A percentile compares a stretch with the other conserved stretches of the same genome.
phyloP scores from a whole-genome alignment of 2,113 vertebrate species.

The Hepsetus odoe region DNA sequence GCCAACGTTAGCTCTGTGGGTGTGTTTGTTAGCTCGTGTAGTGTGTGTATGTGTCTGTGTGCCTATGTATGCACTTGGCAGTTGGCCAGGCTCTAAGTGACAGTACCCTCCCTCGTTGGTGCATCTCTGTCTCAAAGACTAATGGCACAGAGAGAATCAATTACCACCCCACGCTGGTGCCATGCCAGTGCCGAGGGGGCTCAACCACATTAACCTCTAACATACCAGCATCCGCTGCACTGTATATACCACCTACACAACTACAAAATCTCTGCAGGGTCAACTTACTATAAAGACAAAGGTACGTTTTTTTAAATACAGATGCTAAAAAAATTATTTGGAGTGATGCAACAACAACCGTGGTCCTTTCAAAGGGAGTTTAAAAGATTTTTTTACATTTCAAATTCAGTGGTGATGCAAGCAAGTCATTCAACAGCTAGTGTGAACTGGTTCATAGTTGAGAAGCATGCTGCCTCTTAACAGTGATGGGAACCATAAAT shows the following conservation, averaged over 20 bases:
- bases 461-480: too few species aligned
- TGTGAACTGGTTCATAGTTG: too few species aligned
- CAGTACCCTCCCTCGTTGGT: slow-evolving; percentile 90
- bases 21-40: slow-evolving; percentile 51
- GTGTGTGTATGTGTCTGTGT: slow-evolving; percentile 53
- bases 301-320: too few species aligned
- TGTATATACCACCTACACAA: not conserved
- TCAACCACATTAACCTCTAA: slow-evolving; percentile 44
- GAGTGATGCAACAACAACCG: too few species aligned
- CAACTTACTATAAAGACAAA: too few species aligned
- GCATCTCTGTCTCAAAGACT: slow-evolving; percentile 82
- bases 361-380: too few species aligned
- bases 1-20: slow-evolving; percentile 51
- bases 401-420: too few species aligned
- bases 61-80: slow-evolving; percentile 68
- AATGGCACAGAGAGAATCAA: slow-evolving; percentile 95
- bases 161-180: slow-evolving; percentile 90
- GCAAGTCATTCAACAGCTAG: too few species aligned
- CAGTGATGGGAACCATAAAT: too few species aligned
- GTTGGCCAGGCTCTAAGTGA: slow-evolving; percentile 84
- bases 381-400: too few species aligned
- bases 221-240: not conserved
- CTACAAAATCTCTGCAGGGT: too few species aligned
- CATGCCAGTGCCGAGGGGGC: slow-evolving; percentile 77
- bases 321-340: too few species aligned